These are phyloP conservation scores for Microctonus brassicae DNA, from an alignment of 2,888 invertebrate species.

Conservation along the genomic window DNA sequence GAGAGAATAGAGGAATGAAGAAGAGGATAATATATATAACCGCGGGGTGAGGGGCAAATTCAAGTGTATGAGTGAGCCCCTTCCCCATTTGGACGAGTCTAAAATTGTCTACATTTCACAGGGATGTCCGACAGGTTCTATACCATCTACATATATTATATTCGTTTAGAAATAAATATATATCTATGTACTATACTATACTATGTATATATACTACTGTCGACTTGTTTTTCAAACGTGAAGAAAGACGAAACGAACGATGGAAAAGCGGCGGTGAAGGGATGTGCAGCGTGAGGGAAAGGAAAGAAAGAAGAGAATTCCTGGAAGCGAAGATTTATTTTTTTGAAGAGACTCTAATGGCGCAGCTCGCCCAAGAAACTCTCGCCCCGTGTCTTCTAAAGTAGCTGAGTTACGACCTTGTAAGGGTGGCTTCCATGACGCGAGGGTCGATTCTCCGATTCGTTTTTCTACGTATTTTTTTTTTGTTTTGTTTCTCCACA, in stretches of 20 bases:
- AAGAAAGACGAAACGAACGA: neutral
- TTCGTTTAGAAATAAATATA: neutral
- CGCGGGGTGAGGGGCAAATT: conserved; percentile 30
- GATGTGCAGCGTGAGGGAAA: neutral
- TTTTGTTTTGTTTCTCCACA: conserved; percentile 29
- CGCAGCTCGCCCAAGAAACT: conserved; percentile 59
- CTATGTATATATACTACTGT: neutral
- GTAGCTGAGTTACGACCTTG: conserved; percentile 65
- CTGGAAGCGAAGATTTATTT: conserved; percentile 66
- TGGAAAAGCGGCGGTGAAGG: neutral
- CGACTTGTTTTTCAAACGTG: neutral
- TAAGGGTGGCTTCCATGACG: conserved; percentile 56
- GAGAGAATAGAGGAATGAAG: conserved; percentile 21
- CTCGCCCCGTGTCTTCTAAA: conserved; percentile 52
- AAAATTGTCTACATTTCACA: conserved; percentile 14
- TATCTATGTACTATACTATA: too few species aligned
- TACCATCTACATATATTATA: neutral
- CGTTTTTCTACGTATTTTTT: conserved; percentile 23
- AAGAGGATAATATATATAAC: neutral
- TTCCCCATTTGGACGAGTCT: conserved; percentile 52
- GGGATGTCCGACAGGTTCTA: conserved; percentile 5
- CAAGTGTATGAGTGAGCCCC: conserved; percentile 34
- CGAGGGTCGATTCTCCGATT: conserved; percentile 51
- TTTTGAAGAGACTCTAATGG: conserved; percentile 65
- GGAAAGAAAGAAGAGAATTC: conserved; percentile 49